These are phyloP conservation scores for Drosophila watanabei DNA, from an alignment of 1,140 invertebrate genomes.

Conservation along the genomic window DNA sequence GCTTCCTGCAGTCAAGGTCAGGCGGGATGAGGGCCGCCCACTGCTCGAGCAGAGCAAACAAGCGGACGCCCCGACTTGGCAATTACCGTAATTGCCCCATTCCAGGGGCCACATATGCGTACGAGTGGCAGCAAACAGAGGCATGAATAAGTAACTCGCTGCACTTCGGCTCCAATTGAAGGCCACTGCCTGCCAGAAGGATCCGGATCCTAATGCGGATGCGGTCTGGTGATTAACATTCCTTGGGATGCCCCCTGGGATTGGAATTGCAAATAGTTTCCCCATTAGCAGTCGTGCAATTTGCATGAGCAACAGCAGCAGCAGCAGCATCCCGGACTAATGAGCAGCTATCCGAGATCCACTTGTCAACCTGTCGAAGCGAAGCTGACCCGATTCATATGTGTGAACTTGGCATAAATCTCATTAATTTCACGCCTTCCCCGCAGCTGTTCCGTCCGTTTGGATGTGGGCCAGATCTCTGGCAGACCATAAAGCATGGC, in stretches of 20 bases:
- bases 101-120: conserved; percentile 19
- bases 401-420: conserved; percentile 71
- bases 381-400: conserved; percentile 54
- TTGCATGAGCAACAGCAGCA: conserved; percentile 22
- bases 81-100: conserved; percentile 50
- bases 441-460: conserved; percentile 41
- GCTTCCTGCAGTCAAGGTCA: conserved; percentile 38
- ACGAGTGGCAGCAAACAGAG: conserved; percentile 24
- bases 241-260: conserved; percentile 1
- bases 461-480: conserved; percentile 30
- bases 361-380: conserved; percentile 50
- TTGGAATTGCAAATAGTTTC: conserved; percentile 28
- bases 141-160: conserved; percentile 27
- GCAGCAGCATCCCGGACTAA: conserved; percentile 26
- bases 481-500: conserved; percentile 37
- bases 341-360: conserved; percentile 50
- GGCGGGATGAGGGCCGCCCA: conserved; percentile 2
- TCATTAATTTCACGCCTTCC: conserved; percentile 32
- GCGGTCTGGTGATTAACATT: background rate
- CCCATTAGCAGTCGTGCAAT: conserved; percentile 52
- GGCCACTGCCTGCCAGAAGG: conserved; percentile 11
- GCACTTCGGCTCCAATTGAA: conserved; percentile 23
- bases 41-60: conserved; percentile 21
- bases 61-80: conserved; percentile 21
- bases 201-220: conserved; percentile 4